A percentile compares a stretch with the other conserved stretches of the same genome.
phyloP scores from a whole-genome alignment of 2,113 vertebrate species.

The Fregetta grallaria region DNA sequence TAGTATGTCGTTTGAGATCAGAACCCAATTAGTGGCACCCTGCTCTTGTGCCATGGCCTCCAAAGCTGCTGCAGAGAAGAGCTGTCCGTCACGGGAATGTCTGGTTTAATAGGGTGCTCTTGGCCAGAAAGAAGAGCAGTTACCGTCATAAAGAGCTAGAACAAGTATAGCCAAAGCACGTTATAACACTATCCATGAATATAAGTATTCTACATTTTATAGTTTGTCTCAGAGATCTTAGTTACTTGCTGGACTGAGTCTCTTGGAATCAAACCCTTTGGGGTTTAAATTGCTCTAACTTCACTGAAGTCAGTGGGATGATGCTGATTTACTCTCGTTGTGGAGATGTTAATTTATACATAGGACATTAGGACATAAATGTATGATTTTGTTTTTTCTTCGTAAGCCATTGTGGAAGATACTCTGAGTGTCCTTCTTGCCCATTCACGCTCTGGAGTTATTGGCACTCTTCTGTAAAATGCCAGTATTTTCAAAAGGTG shows the following conservation, averaged over 20 bases:
- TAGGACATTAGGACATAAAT: background rate
- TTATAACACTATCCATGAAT: fast-evolving
- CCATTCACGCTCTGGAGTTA: background rate
- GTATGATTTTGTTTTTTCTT: background rate
- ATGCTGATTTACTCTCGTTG: background rate
- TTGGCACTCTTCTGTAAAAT: background rate
- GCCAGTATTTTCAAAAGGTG: background rate
- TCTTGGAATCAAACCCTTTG: background rate
- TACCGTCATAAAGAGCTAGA: background rate
- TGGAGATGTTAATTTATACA: background rate
- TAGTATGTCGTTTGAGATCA: background rate
- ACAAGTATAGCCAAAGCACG: background rate
- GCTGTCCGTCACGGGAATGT: background rate
- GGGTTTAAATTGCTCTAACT: background rate
- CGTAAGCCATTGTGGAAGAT: background rate
- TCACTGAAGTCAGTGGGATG: background rate
- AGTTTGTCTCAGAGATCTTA: background rate
- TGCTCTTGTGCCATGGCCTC: background rate
- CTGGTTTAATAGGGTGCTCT: fast-evolving
- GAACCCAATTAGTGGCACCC: background rate
- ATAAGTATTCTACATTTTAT: background rate
- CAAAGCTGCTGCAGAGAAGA: background rate
- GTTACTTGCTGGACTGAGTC: background rate
- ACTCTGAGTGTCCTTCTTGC: background rate
- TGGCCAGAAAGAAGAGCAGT: background rate